Evolutionary conservation across 2,888 invertebrate genomes (phyloP).

Genomic region (Stegana nigrithorax): DNA sequence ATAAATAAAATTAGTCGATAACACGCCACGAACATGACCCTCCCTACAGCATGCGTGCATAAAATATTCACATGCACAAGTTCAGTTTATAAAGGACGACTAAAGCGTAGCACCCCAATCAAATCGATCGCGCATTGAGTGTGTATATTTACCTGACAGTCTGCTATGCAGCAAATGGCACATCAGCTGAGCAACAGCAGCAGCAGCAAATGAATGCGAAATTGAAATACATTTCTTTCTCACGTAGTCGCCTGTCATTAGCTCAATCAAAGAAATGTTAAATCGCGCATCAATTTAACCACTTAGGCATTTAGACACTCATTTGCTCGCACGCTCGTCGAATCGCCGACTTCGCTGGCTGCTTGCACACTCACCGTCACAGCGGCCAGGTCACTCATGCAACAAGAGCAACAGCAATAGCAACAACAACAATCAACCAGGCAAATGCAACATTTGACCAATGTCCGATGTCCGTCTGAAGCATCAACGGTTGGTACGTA

Average conservation of each 20-base stretch:
- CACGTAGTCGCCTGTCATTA: constrained; percentile 64
- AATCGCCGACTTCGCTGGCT: neutral
- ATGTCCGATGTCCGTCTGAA: constrained; percentile 26
- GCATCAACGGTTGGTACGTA: constrained; percentile 30
- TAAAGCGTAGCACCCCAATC: no score
- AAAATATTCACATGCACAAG: no score
- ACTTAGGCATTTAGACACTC: constrained; percentile 40
- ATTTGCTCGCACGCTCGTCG: neutral
- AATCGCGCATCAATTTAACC: constrained; percentile 59
- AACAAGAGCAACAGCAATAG: no score
- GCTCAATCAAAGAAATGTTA: constrained; percentile 58
- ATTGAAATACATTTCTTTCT: constrained; percentile 67
- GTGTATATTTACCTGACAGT: no score
- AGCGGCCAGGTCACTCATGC: constrained; percentile 39
- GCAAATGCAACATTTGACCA: constrained; percentile 47
- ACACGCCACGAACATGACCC: no score
- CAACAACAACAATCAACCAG: constrained; percentile 38
- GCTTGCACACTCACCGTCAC: constrained; percentile 1
- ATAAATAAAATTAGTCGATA: no score
- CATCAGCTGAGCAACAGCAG: constrained; percentile 34
- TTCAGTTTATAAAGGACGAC: no score
- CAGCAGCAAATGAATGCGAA: constrained; percentile 47
- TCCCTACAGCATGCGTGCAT: no score
- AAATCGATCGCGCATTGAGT: no score
- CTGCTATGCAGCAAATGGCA: neutral